Evolutionary conservation across 2,797 vertebrate species (phyloP).

Genomic region (Antennarius maculatus): DNA sequence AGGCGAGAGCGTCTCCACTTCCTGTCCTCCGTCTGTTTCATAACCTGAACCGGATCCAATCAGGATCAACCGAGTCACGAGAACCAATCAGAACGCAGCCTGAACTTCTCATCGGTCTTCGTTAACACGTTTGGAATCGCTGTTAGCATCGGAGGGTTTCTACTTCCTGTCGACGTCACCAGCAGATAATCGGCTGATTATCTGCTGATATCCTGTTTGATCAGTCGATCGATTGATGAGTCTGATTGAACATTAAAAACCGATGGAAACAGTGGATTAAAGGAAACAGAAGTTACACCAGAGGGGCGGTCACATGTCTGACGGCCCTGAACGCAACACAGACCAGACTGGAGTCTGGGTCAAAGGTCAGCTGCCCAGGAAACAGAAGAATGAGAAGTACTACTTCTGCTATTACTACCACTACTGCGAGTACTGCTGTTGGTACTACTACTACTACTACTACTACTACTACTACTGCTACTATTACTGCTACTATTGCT

Average conservation of each 20-base stretch:
- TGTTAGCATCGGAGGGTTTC: not conserved
- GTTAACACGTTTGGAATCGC: not conserved
- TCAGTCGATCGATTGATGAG: slow-evolving; percentile 10
- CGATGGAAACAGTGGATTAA: too few relatives aligned
- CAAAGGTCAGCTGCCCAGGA: slow-evolving; percentile 50
- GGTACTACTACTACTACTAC: too few relatives aligned
- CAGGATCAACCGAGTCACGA: too few relatives aligned
- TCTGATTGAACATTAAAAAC: not conserved
- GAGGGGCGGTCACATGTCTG: slow-evolving; percentile 42
- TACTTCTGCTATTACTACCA: too few relatives aligned
- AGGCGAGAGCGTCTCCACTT: slow-evolving; percentile 60
- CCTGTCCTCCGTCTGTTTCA: slow-evolving; percentile 44
- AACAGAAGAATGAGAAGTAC: slow-evolving; percentile 7
- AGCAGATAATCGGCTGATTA: too few relatives aligned
- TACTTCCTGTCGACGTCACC: too few relatives aligned
- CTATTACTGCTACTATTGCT: too few relatives aligned
- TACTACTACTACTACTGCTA: too few relatives aligned
- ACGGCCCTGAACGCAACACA: slow-evolving; percentile 42
- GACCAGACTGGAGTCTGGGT: slow-evolving; percentile 47
- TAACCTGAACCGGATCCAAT: slow-evolving; percentile 15
- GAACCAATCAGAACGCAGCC: not conserved
- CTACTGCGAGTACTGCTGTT: too few relatives aligned
- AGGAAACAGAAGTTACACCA: too few relatives aligned
- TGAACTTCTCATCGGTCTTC: not conserved
- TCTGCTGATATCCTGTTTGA: slow-evolving; percentile 48